Evolutionary conservation across 1,140 invertebrate genomes (phyloP).

Genomic region (Zophobas atratus): DNA sequence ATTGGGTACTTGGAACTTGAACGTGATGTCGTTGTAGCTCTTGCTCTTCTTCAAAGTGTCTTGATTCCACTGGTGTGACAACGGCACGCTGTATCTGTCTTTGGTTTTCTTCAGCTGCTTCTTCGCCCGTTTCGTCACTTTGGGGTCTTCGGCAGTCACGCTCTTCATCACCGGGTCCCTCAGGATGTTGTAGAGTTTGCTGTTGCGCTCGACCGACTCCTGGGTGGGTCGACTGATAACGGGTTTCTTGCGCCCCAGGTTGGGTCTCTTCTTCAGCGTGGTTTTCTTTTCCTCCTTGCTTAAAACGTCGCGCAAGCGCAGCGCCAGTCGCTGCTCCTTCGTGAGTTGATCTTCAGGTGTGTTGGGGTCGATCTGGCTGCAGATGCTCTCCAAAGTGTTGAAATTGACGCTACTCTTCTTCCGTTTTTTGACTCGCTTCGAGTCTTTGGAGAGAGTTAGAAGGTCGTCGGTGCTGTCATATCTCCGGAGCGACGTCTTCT

Average conservation of each 20-base stretch:
- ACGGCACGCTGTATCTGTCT: conserved; percentile 10
- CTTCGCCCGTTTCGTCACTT: conserved; percentile 11
- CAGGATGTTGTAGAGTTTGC: conserved; percentile 58
- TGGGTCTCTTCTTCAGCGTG: conserved; percentile 53
- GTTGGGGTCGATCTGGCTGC: conserved; percentile 51
- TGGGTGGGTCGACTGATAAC: conserved; percentile 58
- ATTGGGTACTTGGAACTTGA: conserved; percentile 5
- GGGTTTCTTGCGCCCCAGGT: conserved; percentile 48
- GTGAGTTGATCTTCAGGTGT: conserved; percentile 52
- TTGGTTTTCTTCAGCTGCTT: conserved; percentile 29
- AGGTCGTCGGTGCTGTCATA: conserved; percentile 36
- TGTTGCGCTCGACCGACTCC: conserved; percentile 58
- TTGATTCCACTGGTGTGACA: neutral
- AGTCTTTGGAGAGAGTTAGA: neutral
- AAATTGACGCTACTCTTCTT: conserved; percentile 48
- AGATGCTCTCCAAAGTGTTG: conserved; percentile 57
- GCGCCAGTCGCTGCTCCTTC: conserved; percentile 59
- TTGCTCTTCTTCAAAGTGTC: conserved; percentile 13
- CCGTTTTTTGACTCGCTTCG: neutral
- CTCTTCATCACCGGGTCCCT: conserved; percentile 41
- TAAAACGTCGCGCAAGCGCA: conserved; percentile 56
- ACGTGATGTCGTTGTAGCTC: conserved; percentile 38
- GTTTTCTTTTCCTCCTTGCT: conserved; percentile 57
- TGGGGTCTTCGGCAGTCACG: conserved; percentile 34
- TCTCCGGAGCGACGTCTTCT: conserved; percentile 2